A percentile compares a stretch with the other conserved stretches of the same genome.
phyloP scores from a whole-genome alignment of 2,797 vertebrate genomes.

The Jordanella pulchra region DNA sequence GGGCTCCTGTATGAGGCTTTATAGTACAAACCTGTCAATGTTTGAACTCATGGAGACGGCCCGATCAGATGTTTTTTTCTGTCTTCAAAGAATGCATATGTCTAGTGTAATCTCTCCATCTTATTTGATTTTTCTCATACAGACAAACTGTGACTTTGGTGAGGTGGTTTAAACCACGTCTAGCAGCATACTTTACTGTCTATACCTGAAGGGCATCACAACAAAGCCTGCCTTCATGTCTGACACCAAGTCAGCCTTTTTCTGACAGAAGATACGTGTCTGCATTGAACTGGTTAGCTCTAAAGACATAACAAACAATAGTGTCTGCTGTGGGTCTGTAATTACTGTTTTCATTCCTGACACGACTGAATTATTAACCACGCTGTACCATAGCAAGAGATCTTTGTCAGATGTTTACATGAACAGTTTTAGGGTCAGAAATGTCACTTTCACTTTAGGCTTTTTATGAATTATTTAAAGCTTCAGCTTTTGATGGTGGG shows the following conservation, averaged over 20 bases:
- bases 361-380: slow-evolving; percentile 41
- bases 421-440: not conserved
- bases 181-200: slow-evolving; percentile 23
- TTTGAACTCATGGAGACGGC: not conserved
- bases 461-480: not conserved
- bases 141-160: slow-evolving; percentile 26
- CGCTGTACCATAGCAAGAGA: not conserved
- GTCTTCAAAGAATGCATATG: not conserved
- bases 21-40: not conserved
- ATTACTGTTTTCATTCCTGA: slow-evolving; percentile 49
- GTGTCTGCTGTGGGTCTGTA: slow-evolving; percentile 48
- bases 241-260: slow-evolving; percentile 6
- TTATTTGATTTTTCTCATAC: slow-evolving; percentile 7
- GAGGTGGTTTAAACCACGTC: slow-evolving; percentile 24
- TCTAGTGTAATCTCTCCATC: not conserved
- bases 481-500: not conserved
- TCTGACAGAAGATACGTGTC: slow-evolving; percentile 20
- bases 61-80: not conserved
- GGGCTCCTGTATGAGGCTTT: not conserved
- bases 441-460: not conserved
- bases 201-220: slow-evolving; percentile 52
- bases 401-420: not conserved
- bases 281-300: slow-evolving; percentile 49
- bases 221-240: slow-evolving; percentile 63
- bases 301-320: slow-evolving; percentile 43